phyloP scores from a whole-genome alignment of 2,113 vertebrate species.

The Ellobius talpinus region DNA sequence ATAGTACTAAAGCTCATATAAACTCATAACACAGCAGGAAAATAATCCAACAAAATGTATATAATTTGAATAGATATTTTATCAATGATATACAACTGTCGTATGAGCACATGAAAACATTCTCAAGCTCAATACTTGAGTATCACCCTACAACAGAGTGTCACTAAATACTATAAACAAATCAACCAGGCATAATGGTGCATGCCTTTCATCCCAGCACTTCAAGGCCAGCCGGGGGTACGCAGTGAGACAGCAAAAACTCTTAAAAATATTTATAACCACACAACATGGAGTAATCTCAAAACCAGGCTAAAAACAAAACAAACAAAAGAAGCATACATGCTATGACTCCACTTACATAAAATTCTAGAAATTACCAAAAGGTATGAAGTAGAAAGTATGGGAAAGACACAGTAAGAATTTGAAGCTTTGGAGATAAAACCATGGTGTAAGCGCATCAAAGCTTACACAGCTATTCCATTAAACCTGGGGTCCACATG shows the following conservation, averaged over 20 bases:
- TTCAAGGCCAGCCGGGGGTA: neutral
- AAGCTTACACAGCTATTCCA: neutral
- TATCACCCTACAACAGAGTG: neutral
- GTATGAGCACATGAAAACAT: neutral
- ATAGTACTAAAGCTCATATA: neutral
- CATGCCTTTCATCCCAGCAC: neutral
- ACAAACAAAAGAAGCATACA: neutral
- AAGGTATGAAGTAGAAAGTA: neutral
- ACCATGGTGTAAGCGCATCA: neutral
- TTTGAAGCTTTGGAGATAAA: neutral
- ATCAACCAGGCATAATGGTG: neutral
- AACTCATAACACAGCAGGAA: neutral
- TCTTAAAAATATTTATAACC: neutral
- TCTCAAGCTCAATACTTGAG: neutral
- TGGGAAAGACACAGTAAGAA: neutral
- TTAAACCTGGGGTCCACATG: neutral
- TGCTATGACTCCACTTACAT: neutral
- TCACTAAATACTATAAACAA: neutral
- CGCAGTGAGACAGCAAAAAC: neutral
- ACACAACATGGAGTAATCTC: neutral
- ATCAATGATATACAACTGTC: neutral
- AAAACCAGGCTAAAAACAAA: neutral
- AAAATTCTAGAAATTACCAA: constrained; percentile 30
- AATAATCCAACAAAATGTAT: neutral
- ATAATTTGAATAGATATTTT: neutral